These are phyloP conservation scores for Nipponia nippon DNA, from an alignment of 2,113 vertebrate genomes.

Conservation along the genomic window DNA sequence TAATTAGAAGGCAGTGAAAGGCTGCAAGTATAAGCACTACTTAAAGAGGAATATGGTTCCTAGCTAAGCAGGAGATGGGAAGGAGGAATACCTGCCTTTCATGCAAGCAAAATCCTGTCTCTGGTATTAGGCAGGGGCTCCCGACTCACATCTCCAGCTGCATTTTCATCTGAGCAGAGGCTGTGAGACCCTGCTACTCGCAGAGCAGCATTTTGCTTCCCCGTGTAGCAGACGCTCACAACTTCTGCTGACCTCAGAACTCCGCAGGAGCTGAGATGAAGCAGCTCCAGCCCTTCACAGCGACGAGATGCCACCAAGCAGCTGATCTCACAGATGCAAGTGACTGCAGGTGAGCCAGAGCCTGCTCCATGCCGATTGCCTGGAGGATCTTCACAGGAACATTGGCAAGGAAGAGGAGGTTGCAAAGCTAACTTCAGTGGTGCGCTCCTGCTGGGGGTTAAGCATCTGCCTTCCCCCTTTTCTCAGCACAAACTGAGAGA, in stretches of 20 bases:
- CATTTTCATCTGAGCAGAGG: background rate
- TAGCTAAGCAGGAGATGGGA: background rate
- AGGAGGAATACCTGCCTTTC: background rate
- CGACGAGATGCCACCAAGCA: slow-evolving; percentile 14
- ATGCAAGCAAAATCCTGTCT: background rate
- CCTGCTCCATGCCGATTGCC: background rate
- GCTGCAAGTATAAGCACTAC: background rate
- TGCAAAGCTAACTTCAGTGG: background rate
- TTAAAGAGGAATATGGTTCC: background rate
- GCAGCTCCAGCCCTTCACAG: slow-evolving; percentile 16
- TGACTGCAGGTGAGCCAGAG: slow-evolving; percentile 29
- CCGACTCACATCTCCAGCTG: background rate
- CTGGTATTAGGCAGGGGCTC: background rate
- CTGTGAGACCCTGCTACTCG: background rate
- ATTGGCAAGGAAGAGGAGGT: background rate
- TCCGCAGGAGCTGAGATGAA: slow-evolving; percentile 37
- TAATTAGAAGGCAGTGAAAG: background rate
- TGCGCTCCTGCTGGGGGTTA: slow-evolving; percentile 12
- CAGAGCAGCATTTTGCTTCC: background rate
- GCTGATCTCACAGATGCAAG: slow-evolving; percentile 7
- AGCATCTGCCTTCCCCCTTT: background rate
- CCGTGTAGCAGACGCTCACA: background rate
- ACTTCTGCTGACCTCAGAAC: slow-evolving; percentile 30
- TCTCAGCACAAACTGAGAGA: background rate
- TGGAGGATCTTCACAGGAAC: slow-evolving; percentile 45